Percentiles rank a stretch among this genome's conserved stretches.
Conservation (phyloP, 2,888 invertebrate genomes). For the Azorinus chamasolen region DNA sequence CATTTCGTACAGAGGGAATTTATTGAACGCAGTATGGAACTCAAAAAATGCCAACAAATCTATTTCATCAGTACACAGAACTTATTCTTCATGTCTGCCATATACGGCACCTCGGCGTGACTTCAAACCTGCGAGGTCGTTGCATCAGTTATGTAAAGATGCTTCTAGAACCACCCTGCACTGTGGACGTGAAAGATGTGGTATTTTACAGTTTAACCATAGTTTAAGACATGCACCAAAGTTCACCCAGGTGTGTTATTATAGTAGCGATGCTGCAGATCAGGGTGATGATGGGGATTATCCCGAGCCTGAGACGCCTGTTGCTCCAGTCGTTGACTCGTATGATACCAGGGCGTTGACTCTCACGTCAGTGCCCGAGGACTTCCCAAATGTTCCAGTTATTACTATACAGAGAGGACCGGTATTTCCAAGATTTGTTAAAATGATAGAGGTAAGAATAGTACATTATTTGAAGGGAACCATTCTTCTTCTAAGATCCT, state of each 20-base stretch:
- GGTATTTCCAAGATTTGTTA: slow-evolving; percentile 99
- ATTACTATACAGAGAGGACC: slow-evolving; percentile 98
- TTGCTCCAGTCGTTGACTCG: slow-evolving; percentile 38
- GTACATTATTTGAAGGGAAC: not conserved
- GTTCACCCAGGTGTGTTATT: slow-evolving; percentile 8
- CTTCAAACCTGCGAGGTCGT: not conserved
- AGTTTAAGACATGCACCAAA: not conserved
- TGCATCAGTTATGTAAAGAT: slow-evolving; percentile 4
- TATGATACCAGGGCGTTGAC: slow-evolving; percentile 88
- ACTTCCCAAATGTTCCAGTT: slow-evolving; percentile 98
- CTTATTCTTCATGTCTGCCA: too few relatives aligned
- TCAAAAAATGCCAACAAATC: too few relatives aligned
- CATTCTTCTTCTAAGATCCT: not conserved
- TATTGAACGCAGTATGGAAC: not conserved
- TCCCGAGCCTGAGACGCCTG: slow-evolving; percentile 16
- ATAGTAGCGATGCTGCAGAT: slow-evolving; percentile 34
- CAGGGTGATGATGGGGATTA: not conserved
- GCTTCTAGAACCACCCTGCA: not conserved
- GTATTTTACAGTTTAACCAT: not conserved
- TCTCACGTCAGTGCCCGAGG: slow-evolving; percentile 97
- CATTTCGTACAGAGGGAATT: not conserved
- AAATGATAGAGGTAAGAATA: slow-evolving; percentile 94
- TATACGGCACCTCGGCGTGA: too few relatives aligned
- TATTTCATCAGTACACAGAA: too few relatives aligned
- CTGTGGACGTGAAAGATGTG: not conserved